phyloP scores from a whole-genome alignment of 2,113 vertebrate species.

The Lepus americanus region DNA sequence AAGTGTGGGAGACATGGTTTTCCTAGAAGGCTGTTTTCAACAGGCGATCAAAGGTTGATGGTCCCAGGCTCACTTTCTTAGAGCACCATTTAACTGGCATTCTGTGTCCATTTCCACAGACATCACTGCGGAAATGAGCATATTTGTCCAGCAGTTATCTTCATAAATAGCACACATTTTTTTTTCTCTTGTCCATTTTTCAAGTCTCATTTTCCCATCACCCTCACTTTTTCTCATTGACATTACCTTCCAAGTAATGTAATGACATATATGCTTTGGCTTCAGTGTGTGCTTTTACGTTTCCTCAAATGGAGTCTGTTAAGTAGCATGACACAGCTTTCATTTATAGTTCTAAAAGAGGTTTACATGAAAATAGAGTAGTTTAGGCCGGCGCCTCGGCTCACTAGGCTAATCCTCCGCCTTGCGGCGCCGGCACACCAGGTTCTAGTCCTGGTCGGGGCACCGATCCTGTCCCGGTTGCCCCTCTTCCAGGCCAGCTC shows the following conservation, averaged over 20 bases:
- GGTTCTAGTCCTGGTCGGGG: too few relatives aligned
- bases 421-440: too few relatives aligned
- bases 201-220: not conserved
- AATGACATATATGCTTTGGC: not conserved
- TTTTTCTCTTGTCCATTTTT: not conserved
- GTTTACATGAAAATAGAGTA: not conserved
- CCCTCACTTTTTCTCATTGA: not conserved
- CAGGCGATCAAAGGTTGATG: not conserved
- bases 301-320: not conserved
- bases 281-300: not conserved
- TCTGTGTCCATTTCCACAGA: not conserved
- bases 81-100: not conserved
- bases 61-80: not conserved
- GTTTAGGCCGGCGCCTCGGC: not conserved
- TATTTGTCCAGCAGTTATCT: not conserved
- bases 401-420: too few relatives aligned
- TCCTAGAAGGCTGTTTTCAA: not conserved
- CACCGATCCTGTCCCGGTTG: too few relatives aligned
- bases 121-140: not conserved
- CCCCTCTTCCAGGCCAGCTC: too few relatives aligned
- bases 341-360: not conserved
- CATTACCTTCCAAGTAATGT: not conserved
- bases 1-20: not conserved
- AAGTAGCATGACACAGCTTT: not conserved
- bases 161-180: not conserved